A percentile compares a stretch with the other conserved stretches of the same genome.
Evolutionary conservation across 2,888 invertebrate species (phyloP).

Genomic region (Drosophila subsilvestris): DNA sequence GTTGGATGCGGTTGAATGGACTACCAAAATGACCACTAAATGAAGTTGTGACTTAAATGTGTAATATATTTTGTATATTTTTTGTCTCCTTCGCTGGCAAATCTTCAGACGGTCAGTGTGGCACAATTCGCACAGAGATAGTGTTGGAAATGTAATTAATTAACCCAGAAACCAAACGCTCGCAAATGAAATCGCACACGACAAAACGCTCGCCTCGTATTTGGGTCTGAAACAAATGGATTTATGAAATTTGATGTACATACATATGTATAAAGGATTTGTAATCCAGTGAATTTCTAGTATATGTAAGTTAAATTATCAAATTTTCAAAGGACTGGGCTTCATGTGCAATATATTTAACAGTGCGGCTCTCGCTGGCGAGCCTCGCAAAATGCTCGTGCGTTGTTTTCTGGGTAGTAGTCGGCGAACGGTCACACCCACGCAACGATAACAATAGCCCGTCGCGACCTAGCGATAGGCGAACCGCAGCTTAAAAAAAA

Average conservation of each 20-base stretch:
- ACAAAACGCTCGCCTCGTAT: too few relatives aligned
- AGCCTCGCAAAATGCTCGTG: too few relatives aligned
- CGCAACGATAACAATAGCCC: background rate
- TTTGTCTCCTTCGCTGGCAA: conserved; percentile 16
- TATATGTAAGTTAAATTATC: too few relatives aligned
- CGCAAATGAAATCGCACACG: background rate
- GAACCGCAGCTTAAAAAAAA: background rate
- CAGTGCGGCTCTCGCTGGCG: too few relatives aligned
- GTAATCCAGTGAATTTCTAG: too few relatives aligned
- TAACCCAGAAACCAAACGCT: background rate
- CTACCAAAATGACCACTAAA: background rate
- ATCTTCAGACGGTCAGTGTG: conserved; percentile 15
- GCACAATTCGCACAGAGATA: background rate
- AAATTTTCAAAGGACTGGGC: too few relatives aligned
- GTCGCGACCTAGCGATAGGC: background rate
- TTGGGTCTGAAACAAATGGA: too few relatives aligned
- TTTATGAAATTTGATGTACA: too few relatives aligned
- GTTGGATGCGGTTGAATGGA: background rate
- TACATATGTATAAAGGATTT: too few relatives aligned
- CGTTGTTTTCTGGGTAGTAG: too few relatives aligned
- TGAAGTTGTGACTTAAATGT: conserved; percentile 4
- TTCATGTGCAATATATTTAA: too few relatives aligned
- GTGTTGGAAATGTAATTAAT: background rate
- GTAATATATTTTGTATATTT: conserved; percentile 15
- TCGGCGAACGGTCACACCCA: background rate